Evolutionary conservation across 2,888 invertebrate genomes (phyloP), one percentile per base, ranked within the genome.

Genomic region (Synergus itoensis): DNA sequence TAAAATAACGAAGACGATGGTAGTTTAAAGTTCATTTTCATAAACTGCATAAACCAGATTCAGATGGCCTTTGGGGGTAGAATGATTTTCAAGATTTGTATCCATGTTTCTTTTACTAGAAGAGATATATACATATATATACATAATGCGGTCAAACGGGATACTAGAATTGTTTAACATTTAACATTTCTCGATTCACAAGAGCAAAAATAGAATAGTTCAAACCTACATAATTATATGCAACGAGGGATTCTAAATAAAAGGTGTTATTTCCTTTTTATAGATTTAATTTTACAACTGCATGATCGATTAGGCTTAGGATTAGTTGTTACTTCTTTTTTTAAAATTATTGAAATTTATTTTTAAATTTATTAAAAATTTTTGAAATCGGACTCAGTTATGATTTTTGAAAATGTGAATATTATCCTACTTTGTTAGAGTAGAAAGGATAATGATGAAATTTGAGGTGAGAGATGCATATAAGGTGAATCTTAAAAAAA

Each of bases 1-100:
- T 36, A 53, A 78, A 81, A 80, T 76, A 80, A 69, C 40, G 79
- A 81, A 80, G 76, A 79, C 64, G 77, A 76, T n/a, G 28, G 21
- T 45, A 73, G 28, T 36, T 73, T 73, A 73, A 69, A 48, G 69
- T 69, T 69, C 69, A 69, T 69, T 48, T 69, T 48, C 69, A 69
- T 45, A 14, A 21, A 67, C 43, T 36, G 11, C 43, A 21, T 43
- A 67, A 67, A 7, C 45, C 18, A 21, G 18, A 21, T 43, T n/a
- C 4, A 43, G 45, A 11, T 41, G 12, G 64, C 45, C 18, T 45
- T 65, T 45, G 45, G 43, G 43, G 18, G 67, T 67, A 43, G 43
- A 67, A 67, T 67, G 43, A 67, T 67, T 67, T 67, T 67, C 45
- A 67, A 67, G 67, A 67, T 67, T 67, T 45, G 21, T 67, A 67